Evolutionary conservation across 2,888 invertebrate species (phyloP).

Genomic region (Tuberolachnus salignus): DNA sequence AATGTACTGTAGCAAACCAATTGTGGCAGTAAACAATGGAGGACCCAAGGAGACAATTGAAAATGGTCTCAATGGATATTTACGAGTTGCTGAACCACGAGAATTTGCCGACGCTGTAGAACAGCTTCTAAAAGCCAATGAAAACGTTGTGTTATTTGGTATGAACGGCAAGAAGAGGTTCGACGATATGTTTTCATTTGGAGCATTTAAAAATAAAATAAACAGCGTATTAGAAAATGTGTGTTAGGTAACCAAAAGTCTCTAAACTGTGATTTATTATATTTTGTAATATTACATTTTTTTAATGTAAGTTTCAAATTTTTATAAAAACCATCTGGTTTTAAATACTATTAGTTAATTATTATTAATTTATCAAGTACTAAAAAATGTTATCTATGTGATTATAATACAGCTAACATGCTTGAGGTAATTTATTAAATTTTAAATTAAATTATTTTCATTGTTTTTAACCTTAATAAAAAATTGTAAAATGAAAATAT

Average conservation of each 20-base stretch:
- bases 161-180: slow-evolving; percentile 77
- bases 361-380: too few species aligned
- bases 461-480: too few species aligned
- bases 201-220: slow-evolving; percentile 76
- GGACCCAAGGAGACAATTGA: slow-evolving; percentile 93
- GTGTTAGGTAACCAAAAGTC: neutral
- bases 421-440: too few species aligned
- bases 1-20: slow-evolving; percentile 91
- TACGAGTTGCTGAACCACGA: slow-evolving; percentile 73
- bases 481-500: too few species aligned
- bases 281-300: slow-evolving; percentile 1
- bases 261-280: neutral
- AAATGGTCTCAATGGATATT: slow-evolving; percentile 78
- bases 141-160: slow-evolving; percentile 73
- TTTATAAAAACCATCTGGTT: too few species aligned
- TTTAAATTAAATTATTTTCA: too few species aligned
- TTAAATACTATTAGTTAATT: too few species aligned
- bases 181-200: slow-evolving; percentile 80
- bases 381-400: too few species aligned
- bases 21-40: slow-evolving; percentile 93
- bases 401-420: too few species aligned
- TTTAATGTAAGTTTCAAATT: too few species aligned
- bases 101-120: slow-evolving; percentile 81
- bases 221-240: slow-evolving; percentile 64
- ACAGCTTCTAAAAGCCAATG: slow-evolving; percentile 69